Evolutionary conservation across 2,113 vertebrate species (phyloP), one percentile per base, ranked within the genome.

Genomic region (Burhinus oedicnemus): DNA sequence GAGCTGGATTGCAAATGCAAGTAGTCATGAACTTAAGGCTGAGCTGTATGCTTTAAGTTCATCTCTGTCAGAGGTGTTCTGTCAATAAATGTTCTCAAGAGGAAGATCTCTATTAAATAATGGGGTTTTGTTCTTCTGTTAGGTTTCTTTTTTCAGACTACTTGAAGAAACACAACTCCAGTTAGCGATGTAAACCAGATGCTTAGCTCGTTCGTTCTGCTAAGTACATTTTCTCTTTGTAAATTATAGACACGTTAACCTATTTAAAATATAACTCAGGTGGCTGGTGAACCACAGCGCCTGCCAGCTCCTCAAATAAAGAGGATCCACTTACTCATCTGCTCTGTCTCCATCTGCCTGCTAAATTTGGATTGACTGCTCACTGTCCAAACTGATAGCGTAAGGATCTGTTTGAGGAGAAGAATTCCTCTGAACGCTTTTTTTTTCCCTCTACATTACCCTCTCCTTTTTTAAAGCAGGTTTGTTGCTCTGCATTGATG

Each of bases 321-420:
- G 94, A 97, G 36, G 71, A 96, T 95, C 89, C 89, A 96, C 96
- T 98, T 97, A 97, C 87, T 98, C 97, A 97, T 96, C 91, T 96
- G 82, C 83, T 96, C 91, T 90, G 66, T 92, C 94, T 97, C 96
- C 81, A 97, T 96, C 96, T 95, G 92, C 88, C 93, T 96, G 91
- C 58, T 98, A 97, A 98, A 98, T 98, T 97, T 97, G 97, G 92
- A 98, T 98, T 98, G 97, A 98, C 95, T 97, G 96, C 93, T 97
- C 64, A 14, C 82, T 95, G 94, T 96, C 95, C 77, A 96, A 95
- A 94, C 65, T 91, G 88, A 96, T 95, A 98, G 79, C 8, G 27
- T 66, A 62, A 93, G 87, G 83, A 95, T 95, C 80, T 97, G 68
- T 95, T 90, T 96, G 88, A 97, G 89, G 70, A 96, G 70, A 86